Evolutionary conservation across 2,888 invertebrate species (phyloP).

Genomic region (Mesorhabditis spiculigera): DNA sequence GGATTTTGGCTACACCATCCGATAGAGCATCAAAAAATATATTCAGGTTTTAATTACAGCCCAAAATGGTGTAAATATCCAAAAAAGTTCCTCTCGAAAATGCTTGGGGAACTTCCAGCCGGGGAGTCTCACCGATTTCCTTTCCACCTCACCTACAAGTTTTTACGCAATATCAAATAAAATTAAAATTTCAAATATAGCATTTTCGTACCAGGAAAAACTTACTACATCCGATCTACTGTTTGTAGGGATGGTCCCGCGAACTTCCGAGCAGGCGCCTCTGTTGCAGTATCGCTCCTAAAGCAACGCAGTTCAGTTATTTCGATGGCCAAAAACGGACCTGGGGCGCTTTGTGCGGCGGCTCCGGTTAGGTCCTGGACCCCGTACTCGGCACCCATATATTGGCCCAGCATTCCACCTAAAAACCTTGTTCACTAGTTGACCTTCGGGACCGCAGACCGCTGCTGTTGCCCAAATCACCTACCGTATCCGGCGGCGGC

Average conservation of each 20-base stretch:
- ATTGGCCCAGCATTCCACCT: conserved; percentile 2
- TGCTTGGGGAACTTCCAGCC: neutral
- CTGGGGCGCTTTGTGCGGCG: conserved; percentile 1
- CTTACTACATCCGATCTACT: conserved; percentile 19
- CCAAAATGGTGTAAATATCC: neutral
- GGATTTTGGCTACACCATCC: too few species aligned
- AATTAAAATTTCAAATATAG: too few species aligned
- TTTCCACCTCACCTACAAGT: neutral
- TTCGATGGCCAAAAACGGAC: neutral
- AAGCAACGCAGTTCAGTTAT: conserved; percentile 6
- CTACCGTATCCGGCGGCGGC: neutral
- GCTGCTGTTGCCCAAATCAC: neutral
- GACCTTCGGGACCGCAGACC: neutral
- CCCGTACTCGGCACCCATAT: neutral
- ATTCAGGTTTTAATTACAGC: neutral
- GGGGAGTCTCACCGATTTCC: neutral
- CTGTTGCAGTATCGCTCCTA: conserved; percentile 54
- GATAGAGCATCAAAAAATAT: too few species aligned
- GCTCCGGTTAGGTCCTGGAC: neutral
- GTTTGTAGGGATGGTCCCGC: conserved; percentile 56
- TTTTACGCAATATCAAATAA: neutral
- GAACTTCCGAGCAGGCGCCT: conserved; percentile 52
- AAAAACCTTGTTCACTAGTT: neutral
- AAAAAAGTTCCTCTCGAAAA: neutral
- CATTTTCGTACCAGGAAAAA: neutral